These are phyloP conservation scores for Cottus gobio DNA, from an alignment of 2,113 vertebrate species.

Conservation along the genomic window DNA sequence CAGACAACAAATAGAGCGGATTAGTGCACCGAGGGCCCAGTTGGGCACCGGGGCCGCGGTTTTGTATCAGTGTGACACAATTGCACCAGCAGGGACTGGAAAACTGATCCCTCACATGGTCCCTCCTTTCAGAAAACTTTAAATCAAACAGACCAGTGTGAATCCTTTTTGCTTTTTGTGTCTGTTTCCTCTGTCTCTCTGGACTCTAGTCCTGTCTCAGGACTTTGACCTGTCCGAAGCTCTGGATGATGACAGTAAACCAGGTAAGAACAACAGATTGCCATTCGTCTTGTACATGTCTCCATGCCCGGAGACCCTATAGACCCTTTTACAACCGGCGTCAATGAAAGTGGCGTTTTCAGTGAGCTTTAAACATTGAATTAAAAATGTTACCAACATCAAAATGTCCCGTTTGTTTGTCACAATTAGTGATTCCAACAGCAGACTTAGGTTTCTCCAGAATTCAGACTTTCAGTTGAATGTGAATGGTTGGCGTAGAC, in stretches of 20 bases:
- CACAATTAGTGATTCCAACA: no score
- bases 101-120: neutral
- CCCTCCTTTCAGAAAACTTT: neutral
- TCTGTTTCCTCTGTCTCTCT: constrained; percentile 3
- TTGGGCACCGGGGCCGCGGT: neutral
- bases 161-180: neutral
- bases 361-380: no score
- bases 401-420: no score
- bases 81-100: neutral
- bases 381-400: no score
- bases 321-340: no score
- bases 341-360: no score
- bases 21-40: constrained; percentile 2
- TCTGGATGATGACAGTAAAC: constrained; percentile 5
- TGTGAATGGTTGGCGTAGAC: no score
- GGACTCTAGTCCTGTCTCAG: constrained; percentile 66
- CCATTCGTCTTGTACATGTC: neutral
- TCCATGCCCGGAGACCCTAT: no score
- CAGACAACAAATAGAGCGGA: constrained; percentile 12
- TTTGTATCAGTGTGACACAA: neutral
- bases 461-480: no score
- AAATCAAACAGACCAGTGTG: neutral
- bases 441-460: no score
- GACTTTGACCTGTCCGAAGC: constrained; percentile 40
- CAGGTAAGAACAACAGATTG: constrained; percentile 30